phyloP scores from a whole-genome alignment of 2,797 vertebrate species.

The Taeniopygia guttata region DNA sequence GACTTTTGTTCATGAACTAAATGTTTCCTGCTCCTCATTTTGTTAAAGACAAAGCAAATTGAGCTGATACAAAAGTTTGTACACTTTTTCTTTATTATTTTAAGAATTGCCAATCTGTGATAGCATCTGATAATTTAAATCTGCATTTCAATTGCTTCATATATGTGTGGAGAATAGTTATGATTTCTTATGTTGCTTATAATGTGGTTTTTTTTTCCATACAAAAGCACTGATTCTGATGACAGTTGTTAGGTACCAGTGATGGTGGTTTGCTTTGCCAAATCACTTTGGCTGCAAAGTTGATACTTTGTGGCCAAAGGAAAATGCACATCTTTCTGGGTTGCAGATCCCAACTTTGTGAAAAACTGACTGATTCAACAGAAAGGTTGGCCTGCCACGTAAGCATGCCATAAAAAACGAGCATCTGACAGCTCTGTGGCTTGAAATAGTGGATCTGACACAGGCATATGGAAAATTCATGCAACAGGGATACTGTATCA shows the following conservation, averaged over 20 bases:
- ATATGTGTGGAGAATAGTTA: background rate
- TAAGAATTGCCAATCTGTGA: background rate
- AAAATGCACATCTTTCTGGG: background rate
- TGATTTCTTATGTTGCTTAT: background rate
- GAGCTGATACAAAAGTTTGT: background rate
- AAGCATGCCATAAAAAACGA: slow-evolving; percentile 16
- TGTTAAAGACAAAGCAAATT: background rate
- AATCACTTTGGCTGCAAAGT: background rate
- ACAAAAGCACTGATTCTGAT: background rate
- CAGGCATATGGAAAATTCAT: slow-evolving; percentile 57
- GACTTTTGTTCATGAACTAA: background rate
- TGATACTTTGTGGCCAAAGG: background rate
- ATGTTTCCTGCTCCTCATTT: background rate
- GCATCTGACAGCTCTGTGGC: slow-evolving; percentile 59
- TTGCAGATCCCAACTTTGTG: background rate
- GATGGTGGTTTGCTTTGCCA: background rate
- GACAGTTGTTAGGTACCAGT: background rate
- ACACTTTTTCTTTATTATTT: background rate
- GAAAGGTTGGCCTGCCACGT: slow-evolving; percentile 47
- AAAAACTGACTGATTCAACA: background rate
- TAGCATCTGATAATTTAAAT: background rate
- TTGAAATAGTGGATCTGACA: slow-evolving; percentile 48
- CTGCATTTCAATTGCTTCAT: background rate
- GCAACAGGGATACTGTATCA: slow-evolving; percentile 50
- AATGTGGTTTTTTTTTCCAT: rapidly evolving